Percentiles rank a stretch among this genome's conserved stretches.
Evolutionary conservation across 2,797 vertebrate species (phyloP).

Genomic region (Scolopax bukidnonensis): DNA sequence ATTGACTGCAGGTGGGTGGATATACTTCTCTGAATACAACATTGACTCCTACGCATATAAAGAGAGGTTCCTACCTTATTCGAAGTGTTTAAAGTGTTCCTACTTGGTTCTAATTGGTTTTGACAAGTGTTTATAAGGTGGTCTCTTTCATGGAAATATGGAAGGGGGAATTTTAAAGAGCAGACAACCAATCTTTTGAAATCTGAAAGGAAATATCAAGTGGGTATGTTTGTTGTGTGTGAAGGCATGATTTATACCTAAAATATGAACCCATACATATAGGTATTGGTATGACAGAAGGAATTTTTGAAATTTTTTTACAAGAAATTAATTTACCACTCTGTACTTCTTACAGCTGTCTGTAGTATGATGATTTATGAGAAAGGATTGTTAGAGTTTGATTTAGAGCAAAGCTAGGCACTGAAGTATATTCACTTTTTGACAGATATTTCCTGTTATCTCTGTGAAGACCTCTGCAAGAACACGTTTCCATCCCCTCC

Average conservation of each 20-base stretch:
- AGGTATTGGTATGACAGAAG: conserved; percentile 15
- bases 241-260: background rate
- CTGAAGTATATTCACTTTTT: conserved; percentile 12
- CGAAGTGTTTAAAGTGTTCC: background rate
- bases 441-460: conserved; percentile 39
- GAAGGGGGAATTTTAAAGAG: conserved; percentile 22
- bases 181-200: conserved; percentile 14
- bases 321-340: conserved; percentile 57
- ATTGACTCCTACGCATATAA: background rate
- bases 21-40: background rate
- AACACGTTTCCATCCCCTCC: background rate
- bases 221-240: conserved; percentile 21
- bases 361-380: conserved; percentile 55
- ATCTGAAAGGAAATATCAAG: conserved; percentile 50
- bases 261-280: background rate
- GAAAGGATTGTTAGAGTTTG: conserved; percentile 47
- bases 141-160: background rate
- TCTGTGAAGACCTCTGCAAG: conserved; percentile 27
- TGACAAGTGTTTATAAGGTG: conserved; percentile 32
- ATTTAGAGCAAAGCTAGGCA: conserved; percentile 61
- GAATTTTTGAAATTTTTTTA: background rate
- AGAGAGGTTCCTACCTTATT: background rate
- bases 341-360: conserved; percentile 33
- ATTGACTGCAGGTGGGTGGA: background rate
- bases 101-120: conserved; percentile 3